Evolutionary conservation across 2,888 invertebrate species (phyloP).

Genomic region (Entomobrya proxima): DNA sequence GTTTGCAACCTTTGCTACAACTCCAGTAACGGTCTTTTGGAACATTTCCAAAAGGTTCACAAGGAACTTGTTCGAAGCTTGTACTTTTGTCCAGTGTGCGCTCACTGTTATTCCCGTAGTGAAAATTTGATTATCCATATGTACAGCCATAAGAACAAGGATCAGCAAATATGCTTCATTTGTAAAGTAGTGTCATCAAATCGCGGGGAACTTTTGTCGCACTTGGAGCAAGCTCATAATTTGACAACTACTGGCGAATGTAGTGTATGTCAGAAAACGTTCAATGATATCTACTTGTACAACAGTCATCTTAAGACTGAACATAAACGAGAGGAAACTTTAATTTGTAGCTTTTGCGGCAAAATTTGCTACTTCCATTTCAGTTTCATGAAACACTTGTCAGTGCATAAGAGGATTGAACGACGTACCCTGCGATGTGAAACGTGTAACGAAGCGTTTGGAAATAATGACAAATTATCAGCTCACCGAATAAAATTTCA

Average conservation of each 20-base stretch:
- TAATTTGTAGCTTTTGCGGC: slow-evolving; percentile 9
- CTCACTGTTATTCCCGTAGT: background rate
- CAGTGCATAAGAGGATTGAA: background rate
- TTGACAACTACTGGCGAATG: background rate
- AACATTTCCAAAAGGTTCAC: background rate
- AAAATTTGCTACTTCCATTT: background rate
- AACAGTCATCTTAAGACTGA: background rate
- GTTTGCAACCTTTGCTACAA: background rate
- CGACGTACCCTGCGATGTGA: background rate
- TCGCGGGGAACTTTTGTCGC: background rate
- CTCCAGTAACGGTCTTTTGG: background rate
- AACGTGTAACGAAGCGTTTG: background rate
- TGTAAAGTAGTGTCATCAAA: background rate
- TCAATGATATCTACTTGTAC: background rate
- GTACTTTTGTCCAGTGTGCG: background rate
- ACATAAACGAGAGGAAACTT: background rate
- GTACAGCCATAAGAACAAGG: background rate
- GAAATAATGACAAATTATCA: background rate
- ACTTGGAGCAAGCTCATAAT: background rate
- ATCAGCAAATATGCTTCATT: slow-evolving; percentile 17
- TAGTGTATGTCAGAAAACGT: background rate
- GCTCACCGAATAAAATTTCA: background rate
- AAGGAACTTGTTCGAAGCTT: background rate
- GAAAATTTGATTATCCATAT: background rate
- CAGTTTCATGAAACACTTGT: background rate